A percentile compares a stretch with the other conserved stretches of the same genome.
phyloP scores from a whole-genome alignment of 2,113 vertebrate genomes.

The Oriolus oriolus region DNA sequence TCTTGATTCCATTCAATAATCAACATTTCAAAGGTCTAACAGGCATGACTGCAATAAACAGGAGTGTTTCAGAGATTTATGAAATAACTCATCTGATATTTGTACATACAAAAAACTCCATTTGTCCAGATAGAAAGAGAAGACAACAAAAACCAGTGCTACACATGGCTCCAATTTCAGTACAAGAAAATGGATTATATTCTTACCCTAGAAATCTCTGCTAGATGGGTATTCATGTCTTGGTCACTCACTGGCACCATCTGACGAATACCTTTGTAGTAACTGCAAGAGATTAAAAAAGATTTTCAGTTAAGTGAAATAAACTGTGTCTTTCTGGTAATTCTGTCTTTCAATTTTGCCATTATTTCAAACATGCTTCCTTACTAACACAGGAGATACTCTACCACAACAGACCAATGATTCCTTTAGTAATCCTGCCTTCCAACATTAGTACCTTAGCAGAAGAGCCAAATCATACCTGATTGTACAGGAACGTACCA shows the following conservation, averaged over 20 bases:
- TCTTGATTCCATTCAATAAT: not conserved
- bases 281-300: conserved; percentile 70
- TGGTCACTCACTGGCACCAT: conserved; percentile 97
- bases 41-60: not conserved
- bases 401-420: not conserved
- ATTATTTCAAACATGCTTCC: not conserved
- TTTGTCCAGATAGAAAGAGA: not conserved
- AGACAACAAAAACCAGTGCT: not conserved
- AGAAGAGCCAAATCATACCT: not conserved
- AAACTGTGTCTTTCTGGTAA: not conserved
- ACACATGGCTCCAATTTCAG: not conserved
- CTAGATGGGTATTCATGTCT: conserved; percentile 98
- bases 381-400: not conserved
- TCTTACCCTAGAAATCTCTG: conserved; percentile 96
- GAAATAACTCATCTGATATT: not conserved
- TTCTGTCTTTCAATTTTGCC: not conserved
- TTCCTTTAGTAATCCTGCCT: not conserved
- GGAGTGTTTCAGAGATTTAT: not conserved
- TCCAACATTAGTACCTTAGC: not conserved
- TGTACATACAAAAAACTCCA: not conserved
- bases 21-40: not conserved
- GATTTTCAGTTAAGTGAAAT: not conserved
- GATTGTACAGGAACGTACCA: not conserved
- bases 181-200: not conserved
- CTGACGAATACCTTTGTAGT: conserved; percentile 94